Percentiles rank a stretch among this genome's conserved stretches.
phyloP scores from a whole-genome alignment of 2,797 vertebrate species.

The Acrocephalus scirpaceus region DNA sequence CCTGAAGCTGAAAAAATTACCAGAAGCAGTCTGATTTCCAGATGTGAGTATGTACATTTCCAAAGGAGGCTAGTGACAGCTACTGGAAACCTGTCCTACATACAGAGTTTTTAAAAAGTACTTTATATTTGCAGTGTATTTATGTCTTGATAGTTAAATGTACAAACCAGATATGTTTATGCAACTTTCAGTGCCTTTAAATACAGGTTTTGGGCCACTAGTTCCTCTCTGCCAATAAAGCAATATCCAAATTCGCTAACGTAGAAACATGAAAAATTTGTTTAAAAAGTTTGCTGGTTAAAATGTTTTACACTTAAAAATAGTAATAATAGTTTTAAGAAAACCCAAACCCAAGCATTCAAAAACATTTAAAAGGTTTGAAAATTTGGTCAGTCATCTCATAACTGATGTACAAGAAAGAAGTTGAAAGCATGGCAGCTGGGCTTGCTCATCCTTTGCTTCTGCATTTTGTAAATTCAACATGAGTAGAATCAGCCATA shows the following conservation, averaged over 20 bases:
- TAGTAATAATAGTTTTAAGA: neutral
- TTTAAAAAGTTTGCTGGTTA: neutral
- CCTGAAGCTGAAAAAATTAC: neutral
- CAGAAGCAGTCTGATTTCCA: neutral
- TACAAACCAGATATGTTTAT: neutral
- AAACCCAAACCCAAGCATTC: neutral
- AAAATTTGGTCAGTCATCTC: neutral
- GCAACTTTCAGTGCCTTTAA: neutral
- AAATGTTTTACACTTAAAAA: neutral
- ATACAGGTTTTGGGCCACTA: neutral
- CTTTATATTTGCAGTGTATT: neutral
- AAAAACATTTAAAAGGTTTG: neutral
- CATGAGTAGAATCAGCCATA: neutral
- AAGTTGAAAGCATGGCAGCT: neutral
- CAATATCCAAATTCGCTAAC: neutral
- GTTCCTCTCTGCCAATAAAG: neutral
- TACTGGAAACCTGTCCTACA: neutral
- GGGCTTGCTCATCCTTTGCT: neutral
- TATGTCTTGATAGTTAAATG: neutral
- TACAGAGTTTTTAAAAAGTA: neutral
- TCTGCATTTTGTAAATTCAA: neutral
- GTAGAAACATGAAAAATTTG: neutral
- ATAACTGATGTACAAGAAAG: neutral
- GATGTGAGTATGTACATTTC: neutral
- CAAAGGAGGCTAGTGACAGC: neutral